Conservation (phyloP, 2,888 invertebrate species). For the Escarpia spicata region DNA sequence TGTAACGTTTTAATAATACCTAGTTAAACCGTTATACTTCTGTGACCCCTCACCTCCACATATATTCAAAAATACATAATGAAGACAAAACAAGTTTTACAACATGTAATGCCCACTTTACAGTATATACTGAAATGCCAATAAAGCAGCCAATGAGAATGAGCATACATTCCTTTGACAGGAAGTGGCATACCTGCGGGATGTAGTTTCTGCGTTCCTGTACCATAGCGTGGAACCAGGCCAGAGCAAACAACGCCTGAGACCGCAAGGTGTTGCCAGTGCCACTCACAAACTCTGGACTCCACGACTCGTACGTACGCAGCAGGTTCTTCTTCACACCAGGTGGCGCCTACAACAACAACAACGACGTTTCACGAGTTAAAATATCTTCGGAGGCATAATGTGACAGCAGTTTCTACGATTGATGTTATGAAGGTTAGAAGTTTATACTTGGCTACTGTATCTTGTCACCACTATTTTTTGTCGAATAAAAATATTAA, state of each 20-base stretch:
- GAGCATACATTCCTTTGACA: no score
- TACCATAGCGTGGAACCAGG: slow-evolving; percentile 88
- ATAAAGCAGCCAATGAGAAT: neutral
- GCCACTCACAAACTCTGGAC: slow-evolving; percentile 65
- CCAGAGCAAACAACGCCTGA: slow-evolving; percentile 78
- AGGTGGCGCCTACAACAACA: slow-evolving; percentile 75
- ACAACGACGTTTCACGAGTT: neutral
- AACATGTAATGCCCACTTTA: no score
- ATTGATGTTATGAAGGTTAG: neutral
- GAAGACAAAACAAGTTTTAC: no score
- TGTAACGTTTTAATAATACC: no score
- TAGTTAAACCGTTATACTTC: no score
- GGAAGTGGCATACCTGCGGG: slow-evolving; percentile 70
- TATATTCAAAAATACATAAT: no score
- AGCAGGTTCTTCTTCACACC: slow-evolving; percentile 85
- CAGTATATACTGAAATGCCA: no score
- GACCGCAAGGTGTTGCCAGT: slow-evolving; percentile 60
- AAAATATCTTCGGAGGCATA: neutral
- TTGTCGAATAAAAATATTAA: neutral
- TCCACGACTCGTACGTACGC: slow-evolving; percentile 80
- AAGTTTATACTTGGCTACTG: neutral
- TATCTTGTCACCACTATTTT: neutral
- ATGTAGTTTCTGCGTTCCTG: slow-evolving; percentile 89
- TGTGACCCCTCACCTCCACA: no score
- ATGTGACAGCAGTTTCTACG: neutral